Percentiles rank a stretch among this genome's conserved stretches.
These are phyloP conservation scores for Diarsia mendica DNA, from an alignment of 2,888 invertebrate genomes.

Conservation along the genomic window DNA sequence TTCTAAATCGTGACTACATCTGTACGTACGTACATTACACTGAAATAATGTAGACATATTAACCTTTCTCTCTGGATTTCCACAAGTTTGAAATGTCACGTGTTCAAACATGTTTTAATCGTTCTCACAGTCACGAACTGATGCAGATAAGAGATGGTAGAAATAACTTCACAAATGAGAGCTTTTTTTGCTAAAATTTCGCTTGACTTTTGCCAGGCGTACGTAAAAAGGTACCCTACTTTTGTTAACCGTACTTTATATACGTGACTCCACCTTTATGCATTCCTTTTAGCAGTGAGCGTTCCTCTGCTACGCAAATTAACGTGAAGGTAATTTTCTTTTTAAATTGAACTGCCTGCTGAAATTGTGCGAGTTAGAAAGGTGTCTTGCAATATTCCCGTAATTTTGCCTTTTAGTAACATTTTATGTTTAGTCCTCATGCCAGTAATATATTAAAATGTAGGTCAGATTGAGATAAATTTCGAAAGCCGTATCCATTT, in stretches of 20 bases:
- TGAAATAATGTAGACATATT: slow-evolving; percentile 70
- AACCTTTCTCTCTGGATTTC: slow-evolving; percentile 80
- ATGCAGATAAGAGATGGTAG: slow-evolving; percentile 49
- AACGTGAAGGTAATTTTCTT: slow-evolving; percentile 25
- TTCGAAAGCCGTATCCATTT: neutral
- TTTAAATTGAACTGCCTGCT: slow-evolving; percentile 21
- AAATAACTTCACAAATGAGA: slow-evolving; percentile 25
- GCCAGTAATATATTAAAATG: neutral
- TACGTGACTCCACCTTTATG: slow-evolving; percentile 28
- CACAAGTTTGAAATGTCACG: slow-evolving; percentile 78
- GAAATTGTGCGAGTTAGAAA: neutral
- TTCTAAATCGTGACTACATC: slow-evolving; percentile 76
- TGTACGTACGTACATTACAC: slow-evolving; percentile 44
- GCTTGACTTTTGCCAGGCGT: slow-evolving; percentile 5
- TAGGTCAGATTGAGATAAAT: neutral
- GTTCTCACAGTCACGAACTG: slow-evolving; percentile 71
- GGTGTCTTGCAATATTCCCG: neutral
- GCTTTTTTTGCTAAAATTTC: slow-evolving; percentile 43
- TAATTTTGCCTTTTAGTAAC: neutral
- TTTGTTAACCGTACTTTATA: slow-evolving; percentile 15
- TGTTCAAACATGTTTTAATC: slow-evolving; percentile 61
- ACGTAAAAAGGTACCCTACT: slow-evolving; percentile 29
- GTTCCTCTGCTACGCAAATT: slow-evolving; percentile 11
- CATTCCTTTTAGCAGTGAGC: slow-evolving; percentile 3
- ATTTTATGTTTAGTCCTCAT: neutral